phyloP scores from a whole-genome alignment of 2,113 vertebrate genomes.

The Xenopus borealis region DNA sequence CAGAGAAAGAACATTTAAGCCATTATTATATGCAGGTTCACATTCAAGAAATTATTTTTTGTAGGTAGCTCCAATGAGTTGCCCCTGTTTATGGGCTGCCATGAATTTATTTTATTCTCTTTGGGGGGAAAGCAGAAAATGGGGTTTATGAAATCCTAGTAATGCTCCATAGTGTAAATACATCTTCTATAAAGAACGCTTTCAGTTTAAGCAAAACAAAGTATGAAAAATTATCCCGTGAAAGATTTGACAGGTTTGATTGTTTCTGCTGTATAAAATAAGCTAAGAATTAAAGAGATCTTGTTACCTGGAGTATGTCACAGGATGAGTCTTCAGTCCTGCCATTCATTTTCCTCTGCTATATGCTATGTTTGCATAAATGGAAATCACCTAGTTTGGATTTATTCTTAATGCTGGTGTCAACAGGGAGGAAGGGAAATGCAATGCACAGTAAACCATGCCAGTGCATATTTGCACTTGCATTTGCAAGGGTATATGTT shows the following conservation, averaged over 20 bases:
- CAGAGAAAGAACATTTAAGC: too few species aligned
- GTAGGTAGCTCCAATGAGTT: too few species aligned
- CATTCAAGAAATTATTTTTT: too few species aligned
- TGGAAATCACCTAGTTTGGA: conserved; percentile 23
- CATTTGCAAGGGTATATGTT: too few species aligned
- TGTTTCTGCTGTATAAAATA: conserved; percentile 34
- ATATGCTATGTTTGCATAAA: conserved; percentile 18
- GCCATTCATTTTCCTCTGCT: conserved; percentile 32
- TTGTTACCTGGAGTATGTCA: conserved; percentile 5
- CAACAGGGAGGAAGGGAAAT: neutral
- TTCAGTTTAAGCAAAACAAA: conserved; percentile 42
- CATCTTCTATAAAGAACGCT: neutral
- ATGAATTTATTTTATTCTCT: too few species aligned
- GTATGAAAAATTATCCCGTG: conserved; percentile 50
- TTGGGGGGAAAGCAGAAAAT: too few species aligned
- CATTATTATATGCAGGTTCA: too few species aligned
- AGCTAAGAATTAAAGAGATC: conserved; percentile 29
- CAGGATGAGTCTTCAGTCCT: conserved; percentile 34
- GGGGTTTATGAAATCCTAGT: too few species aligned
- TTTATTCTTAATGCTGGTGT: neutral
- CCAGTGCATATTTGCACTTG: too few species aligned
- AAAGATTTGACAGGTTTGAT: conserved; percentile 17
- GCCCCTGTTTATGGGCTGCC: too few species aligned
- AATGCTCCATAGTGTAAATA: neutral
- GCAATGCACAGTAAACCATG: neutral